Evolutionary conservation across 1,140 invertebrate species (phyloP).

Genomic region (Aculops lycopersici): DNA sequence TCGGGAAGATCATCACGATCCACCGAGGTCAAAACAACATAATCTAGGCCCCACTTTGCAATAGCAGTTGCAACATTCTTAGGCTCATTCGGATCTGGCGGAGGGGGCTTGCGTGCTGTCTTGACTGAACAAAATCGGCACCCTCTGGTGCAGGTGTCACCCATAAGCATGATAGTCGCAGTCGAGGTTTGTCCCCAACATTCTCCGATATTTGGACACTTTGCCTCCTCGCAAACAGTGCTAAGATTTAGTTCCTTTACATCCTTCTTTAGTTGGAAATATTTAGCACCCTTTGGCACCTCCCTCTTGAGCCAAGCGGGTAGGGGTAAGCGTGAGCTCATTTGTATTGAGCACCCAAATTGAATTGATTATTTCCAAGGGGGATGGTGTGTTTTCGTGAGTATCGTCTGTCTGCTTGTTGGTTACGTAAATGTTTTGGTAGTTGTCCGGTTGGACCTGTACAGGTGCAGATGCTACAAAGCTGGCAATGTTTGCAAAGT

Average conservation of each 20-base stretch:
- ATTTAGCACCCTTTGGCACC: constrained; percentile 47
- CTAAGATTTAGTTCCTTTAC: constrained; percentile 57
- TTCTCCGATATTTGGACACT: constrained; percentile 95
- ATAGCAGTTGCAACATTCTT: constrained; percentile 69
- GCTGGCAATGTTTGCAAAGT: too few species aligned
- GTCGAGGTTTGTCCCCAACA: constrained; percentile 55
- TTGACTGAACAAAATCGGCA: constrained; percentile 97
- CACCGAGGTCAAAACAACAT: constrained; percentile 88
- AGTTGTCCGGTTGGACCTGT: too few species aligned
- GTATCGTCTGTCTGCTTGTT: not conserved
- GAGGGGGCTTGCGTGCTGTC: constrained; percentile 59
- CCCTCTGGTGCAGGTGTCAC: constrained; percentile 50
- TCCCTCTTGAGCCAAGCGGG: constrained; percentile 89
- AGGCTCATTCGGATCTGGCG: constrained; percentile 64
- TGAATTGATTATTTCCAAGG: not conserved
- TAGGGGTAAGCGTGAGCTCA: constrained; percentile 30
- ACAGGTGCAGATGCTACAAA: too few species aligned
- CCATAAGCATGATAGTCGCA: constrained; percentile 39
- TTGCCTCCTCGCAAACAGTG: constrained; percentile 93
- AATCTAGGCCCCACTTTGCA: constrained; percentile 71
- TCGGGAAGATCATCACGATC: constrained; percentile 82
- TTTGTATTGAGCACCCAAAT: not conserved
- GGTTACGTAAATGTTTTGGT: too few species aligned
- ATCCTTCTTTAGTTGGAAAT: constrained; percentile 43
- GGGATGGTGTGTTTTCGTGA: not conserved